A percentile compares a stretch with the other conserved stretches of the same genome.
These are phyloP conservation scores for Cairina moschata DNA, from an alignment of 2,113 vertebrate species.

Conservation along the genomic window DNA sequence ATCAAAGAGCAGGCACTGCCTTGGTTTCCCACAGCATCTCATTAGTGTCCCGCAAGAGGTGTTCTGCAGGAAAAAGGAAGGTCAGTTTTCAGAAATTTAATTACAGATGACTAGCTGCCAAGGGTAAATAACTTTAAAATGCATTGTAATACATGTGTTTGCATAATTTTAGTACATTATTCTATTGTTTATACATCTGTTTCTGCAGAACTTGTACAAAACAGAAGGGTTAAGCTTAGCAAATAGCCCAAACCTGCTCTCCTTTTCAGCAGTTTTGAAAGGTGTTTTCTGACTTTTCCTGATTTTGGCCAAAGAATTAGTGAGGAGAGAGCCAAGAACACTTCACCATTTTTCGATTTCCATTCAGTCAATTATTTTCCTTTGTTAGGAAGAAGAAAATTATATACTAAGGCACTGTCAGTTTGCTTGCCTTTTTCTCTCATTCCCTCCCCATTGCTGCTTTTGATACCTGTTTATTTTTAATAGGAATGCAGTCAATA, in stretches of 20 bases:
- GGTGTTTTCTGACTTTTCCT: background rate
- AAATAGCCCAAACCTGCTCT: background rate
- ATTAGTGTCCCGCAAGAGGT: background rate
- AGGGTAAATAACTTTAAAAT: slow-evolving; percentile 40
- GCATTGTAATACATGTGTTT: background rate
- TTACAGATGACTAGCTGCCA: background rate
- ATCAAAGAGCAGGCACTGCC: background rate
- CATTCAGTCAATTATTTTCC: background rate
- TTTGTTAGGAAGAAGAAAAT: background rate
- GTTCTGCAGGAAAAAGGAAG: background rate
- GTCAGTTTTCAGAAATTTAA: slow-evolving; percentile 35
- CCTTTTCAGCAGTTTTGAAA: background rate
- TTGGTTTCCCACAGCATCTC: background rate
- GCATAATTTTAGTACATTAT: background rate
- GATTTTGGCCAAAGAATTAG: background rate
- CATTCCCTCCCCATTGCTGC: background rate
- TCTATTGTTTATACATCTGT: background rate
- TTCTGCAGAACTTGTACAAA: background rate
- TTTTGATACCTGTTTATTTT: background rate
- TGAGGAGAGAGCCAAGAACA: background rate
- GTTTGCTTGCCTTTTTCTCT: background rate
- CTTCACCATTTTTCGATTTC: background rate
- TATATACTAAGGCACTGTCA: background rate
- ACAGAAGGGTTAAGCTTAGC: background rate
- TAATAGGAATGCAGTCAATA: background rate